Conservation (phyloP, 2,113 vertebrate genomes). For the Bostrychus sinensis region DNA sequence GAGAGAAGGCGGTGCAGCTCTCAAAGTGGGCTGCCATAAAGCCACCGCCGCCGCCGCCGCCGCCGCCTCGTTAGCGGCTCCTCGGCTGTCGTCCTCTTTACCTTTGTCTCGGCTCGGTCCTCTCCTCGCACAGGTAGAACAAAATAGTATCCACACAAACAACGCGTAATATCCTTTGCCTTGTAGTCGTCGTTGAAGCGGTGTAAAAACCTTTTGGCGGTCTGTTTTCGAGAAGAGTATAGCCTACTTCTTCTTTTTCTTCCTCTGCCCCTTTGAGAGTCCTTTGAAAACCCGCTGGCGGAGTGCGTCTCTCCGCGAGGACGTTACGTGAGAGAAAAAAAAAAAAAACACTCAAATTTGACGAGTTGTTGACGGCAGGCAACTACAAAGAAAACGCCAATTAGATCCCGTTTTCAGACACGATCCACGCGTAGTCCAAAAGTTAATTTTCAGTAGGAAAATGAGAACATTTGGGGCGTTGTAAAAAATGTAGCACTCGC, state of each 20-base stretch:
- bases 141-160: slow-evolving; percentile 50
- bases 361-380: slow-evolving; percentile 48
- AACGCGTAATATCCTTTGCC: slow-evolving; percentile 53
- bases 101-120: slow-evolving; percentile 73
- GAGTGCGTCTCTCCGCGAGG: slow-evolving; percentile 57
- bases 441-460: slow-evolving; percentile 16
- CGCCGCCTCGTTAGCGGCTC: slow-evolving; percentile 68
- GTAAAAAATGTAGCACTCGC: slow-evolving; percentile 53
- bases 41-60: no score
- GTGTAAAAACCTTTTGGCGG: slow-evolving; percentile 36
- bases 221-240: slow-evolving; percentile 9
- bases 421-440: slow-evolving; percentile 48
- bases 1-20: slow-evolving; percentile 59
- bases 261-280: slow-evolving; percentile 44
- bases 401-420: slow-evolving; percentile 41
- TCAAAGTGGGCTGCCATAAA: slow-evolving; percentile 65
- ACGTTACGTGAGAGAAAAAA: slow-evolving; percentile 44
- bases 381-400: slow-evolving; percentile 44
- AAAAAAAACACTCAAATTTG: slow-evolving; percentile 44
- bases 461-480: background rate
- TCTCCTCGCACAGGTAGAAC: slow-evolving; percentile 53
- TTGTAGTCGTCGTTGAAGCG: slow-evolving; percentile 27
- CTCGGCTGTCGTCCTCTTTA: slow-evolving; percentile 61
- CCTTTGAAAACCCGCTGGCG: slow-evolving; percentile 56
- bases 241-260: slow-evolving; percentile 26